A percentile compares a stretch with the other conserved stretches of the same genome.
Conservation (phyloP, 2,113 vertebrate species). For the Rostratula benghalensis region DNA sequence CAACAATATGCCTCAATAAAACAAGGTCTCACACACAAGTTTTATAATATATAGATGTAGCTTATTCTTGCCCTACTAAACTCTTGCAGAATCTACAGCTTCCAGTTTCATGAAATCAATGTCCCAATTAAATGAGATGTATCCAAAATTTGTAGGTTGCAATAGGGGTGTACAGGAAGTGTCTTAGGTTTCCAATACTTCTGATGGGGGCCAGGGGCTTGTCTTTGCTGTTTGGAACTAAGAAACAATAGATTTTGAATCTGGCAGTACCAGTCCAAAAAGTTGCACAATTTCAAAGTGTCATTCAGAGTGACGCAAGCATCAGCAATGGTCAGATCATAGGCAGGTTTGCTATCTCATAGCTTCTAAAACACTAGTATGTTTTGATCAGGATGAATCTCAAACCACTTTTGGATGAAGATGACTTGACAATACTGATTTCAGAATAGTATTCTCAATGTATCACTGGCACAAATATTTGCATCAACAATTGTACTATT, state of each 20-base stretch:
- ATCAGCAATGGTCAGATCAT: not conserved
- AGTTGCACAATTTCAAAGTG: accelerated
- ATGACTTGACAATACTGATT: not conserved
- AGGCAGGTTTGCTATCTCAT: not conserved
- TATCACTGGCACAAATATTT: not conserved
- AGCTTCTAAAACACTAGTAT: not conserved
- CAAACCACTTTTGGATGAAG: not conserved
- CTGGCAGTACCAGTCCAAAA: not conserved
- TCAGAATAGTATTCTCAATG: not conserved
- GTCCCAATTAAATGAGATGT: not conserved
- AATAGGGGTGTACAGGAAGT: not conserved
- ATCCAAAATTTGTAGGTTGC: not conserved
- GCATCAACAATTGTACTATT: not conserved
- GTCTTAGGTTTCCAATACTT: not conserved
- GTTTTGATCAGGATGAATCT: not conserved
- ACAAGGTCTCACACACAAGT: not conserved
- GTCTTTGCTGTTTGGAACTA: not conserved
- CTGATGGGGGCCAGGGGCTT: accelerated
- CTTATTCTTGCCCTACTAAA: not conserved
- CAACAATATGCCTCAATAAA: not conserved
- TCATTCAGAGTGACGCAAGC: not conserved
- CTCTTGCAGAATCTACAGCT: not conserved
- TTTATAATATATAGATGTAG: not conserved
- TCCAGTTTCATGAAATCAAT: not conserved
- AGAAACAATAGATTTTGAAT: not conserved